phyloP scores from a whole-genome alignment of 2,888 invertebrate genomes.

The Keiferia lycopersicella region DNA sequence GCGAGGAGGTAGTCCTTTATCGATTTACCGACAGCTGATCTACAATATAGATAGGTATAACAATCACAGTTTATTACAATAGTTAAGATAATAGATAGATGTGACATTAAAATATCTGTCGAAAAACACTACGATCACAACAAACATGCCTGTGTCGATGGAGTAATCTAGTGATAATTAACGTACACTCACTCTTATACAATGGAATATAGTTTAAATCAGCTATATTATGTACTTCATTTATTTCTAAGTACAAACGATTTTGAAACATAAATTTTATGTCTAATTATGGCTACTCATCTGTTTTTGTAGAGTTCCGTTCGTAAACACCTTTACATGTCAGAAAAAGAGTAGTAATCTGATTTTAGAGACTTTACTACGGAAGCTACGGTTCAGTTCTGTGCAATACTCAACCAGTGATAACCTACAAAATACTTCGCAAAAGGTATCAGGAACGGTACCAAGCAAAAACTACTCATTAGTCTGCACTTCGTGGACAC shows the following conservation, averaged over 20 bases:
- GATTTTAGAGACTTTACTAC: neutral
- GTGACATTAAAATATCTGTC: constrained; percentile 65
- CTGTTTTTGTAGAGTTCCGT: constrained; percentile 42
- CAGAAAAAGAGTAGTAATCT: neutral
- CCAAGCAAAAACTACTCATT: neutral
- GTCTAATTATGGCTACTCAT: constrained; percentile 46
- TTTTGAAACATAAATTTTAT: constrained; percentile 42
- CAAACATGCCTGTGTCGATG: constrained; percentile 63
- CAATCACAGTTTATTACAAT: constrained; percentile 67
- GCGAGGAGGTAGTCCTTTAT: constrained; percentile 58
- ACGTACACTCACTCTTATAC: constrained; percentile 69
- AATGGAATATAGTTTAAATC: constrained; percentile 71
- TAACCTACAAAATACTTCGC: neutral
- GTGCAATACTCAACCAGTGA: constrained; percentile 1
- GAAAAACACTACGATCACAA: constrained; percentile 74
- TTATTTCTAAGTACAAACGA: constrained; percentile 64
- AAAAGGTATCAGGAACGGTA: neutral
- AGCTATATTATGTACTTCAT: constrained; percentile 73
- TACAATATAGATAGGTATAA: constrained; percentile 43
- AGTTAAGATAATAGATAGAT: constrained; percentile 57
- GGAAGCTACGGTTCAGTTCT: neutral
- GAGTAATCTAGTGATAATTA: constrained; percentile 67
- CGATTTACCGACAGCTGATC: constrained; percentile 59
- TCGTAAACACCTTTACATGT: constrained; percentile 26
- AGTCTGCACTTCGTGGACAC: neutral